A percentile compares a stretch with the other conserved stretches of the same genome.
These are phyloP conservation scores for Microcebus lehilahytsara DNA, from an alignment of 2,113 vertebrate species.

Conservation along the genomic window DNA sequence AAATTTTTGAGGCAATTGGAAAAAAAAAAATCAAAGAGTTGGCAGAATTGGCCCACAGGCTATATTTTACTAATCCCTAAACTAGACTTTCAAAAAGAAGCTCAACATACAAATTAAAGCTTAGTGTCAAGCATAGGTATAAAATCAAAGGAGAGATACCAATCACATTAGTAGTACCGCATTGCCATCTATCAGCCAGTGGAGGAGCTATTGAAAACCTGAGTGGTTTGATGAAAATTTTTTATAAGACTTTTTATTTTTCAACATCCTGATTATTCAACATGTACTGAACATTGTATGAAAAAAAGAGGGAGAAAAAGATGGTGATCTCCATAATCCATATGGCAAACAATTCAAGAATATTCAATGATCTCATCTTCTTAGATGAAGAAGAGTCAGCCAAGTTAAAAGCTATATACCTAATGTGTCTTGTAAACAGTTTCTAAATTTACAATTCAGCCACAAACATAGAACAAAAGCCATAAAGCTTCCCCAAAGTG, in stretches of 20 bases:
- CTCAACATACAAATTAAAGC: neutral
- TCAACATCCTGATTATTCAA: neutral
- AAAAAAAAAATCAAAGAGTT: neutral
- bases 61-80: neutral
- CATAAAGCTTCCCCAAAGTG: neutral
- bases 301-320: neutral
- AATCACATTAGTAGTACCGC: neutral
- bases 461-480: neutral
- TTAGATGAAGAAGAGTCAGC: neutral
- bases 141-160: neutral
- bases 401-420: neutral
- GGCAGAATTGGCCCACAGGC: neutral
- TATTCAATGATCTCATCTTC: neutral
- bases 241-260: constrained; percentile 3
- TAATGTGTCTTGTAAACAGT: neutral
- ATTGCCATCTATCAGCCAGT: constrained; percentile 69
- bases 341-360: neutral
- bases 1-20: neutral
- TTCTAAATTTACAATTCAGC: neutral
- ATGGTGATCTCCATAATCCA: neutral
- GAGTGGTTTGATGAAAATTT: neutral
- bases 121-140: neutral
- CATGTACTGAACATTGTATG: neutral
- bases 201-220: neutral
- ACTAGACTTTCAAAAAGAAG: neutral